These are phyloP conservation scores for Tetragnatha montana DNA, from an alignment of 2,888 invertebrate species.

Conservation along the genomic window DNA sequence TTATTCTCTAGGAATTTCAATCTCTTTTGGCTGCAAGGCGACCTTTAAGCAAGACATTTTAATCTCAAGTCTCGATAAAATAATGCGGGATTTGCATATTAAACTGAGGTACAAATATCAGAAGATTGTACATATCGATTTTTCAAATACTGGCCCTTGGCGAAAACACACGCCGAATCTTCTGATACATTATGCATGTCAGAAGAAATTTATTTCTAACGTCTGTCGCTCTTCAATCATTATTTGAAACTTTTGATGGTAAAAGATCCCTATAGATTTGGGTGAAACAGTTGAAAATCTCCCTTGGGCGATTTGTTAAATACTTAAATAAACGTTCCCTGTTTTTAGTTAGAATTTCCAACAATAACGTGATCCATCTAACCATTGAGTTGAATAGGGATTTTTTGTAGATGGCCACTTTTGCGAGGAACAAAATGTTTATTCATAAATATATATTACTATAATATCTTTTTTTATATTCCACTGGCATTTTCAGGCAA, in stretches of 20 bases:
- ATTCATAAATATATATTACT: too few relatives aligned
- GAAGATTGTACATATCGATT: background rate
- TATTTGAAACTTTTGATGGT: background rate
- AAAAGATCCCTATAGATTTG: background rate
- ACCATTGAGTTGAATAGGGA: too few relatives aligned
- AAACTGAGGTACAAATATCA: background rate
- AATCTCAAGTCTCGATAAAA: background rate
- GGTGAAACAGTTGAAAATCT: background rate
- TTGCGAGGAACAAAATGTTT: too few relatives aligned
- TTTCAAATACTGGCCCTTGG: background rate
- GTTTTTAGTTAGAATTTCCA: too few relatives aligned
- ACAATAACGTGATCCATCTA: too few relatives aligned
- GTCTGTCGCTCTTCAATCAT: background rate
- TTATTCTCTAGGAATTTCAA: background rate
- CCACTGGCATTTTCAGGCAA: too few relatives aligned
- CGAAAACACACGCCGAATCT: background rate
- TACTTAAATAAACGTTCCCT: too few relatives aligned
- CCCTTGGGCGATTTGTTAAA: background rate
- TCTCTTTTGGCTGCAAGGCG: background rate
- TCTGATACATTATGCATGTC: background rate
- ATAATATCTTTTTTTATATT: too few relatives aligned
- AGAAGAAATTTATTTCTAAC: background rate
- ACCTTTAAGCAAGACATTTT: background rate
- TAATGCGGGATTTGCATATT: background rate
- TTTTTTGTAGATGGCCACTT: too few relatives aligned